Evolutionary conservation across 2,797 vertebrate genomes (phyloP), one percentile per base, ranked within the genome.

Genomic region (Xerus rutilus): DNA sequence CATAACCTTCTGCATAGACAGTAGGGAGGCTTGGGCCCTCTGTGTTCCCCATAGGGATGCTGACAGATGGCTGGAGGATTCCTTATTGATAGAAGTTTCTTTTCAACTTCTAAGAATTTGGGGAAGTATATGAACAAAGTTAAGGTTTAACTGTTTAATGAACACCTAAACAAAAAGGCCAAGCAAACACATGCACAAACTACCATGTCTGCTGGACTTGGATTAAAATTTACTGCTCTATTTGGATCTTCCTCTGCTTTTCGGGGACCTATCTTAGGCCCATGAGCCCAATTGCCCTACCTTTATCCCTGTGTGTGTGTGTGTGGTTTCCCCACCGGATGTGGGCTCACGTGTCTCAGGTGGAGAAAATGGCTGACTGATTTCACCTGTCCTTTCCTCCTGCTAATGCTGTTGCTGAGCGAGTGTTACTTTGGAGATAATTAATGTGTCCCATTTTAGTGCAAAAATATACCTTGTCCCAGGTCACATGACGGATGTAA

Each of bases 381-480:
- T 73, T 65, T 62, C 30, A 52, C 54, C 76, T 62, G 45, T 83
- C 95, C 94, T 96, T 65, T 83, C 73, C 17, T 92, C 43, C 83
- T n/a, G 65, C 17, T 45, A 84, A 62, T 32, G 59, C 93, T 92
- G 89, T 91, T 57, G 65, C 76, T 3, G 15, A 65, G 13, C 2
- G 95, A 93, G 52, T 90, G 90, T 91, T 97, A 97, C 87, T 95
- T 95, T 52, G 95, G 78, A 97, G 96, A 92, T 96, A 97, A 89
- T 97, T 77, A 95, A 97, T 74, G 97, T 94, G 69, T 91, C 47
- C 95, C 96, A 81, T 97, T 96, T 95, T 93, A 93, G 91, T 97
- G 96, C 89, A 97, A 98, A 97, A 97, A 96, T 96, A 97, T 96
- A 92, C 93, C 96, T 97, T 97, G 97, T 98, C 93, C 94, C 45